Evolutionary conservation across 1,140 invertebrate genomes (phyloP).

Genomic region (Zeugodacus cucurbitae): DNA sequence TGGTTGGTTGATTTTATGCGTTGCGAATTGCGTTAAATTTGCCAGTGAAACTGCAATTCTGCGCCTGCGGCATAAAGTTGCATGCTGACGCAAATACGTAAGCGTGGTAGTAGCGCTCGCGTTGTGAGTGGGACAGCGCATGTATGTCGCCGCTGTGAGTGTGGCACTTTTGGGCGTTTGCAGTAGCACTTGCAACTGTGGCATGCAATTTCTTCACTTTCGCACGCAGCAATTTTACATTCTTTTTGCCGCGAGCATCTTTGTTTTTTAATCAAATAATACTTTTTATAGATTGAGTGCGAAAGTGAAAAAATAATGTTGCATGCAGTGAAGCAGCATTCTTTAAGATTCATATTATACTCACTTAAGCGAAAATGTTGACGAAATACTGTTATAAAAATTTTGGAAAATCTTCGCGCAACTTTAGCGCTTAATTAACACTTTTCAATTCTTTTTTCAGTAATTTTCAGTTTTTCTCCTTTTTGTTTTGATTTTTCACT

Average conservation of each 20-base stretch:
- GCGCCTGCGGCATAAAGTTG: background rate
- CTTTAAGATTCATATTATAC: too few relatives aligned
- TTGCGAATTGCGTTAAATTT: constrained; percentile 6
- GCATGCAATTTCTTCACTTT: background rate
- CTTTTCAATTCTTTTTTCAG: background rate
- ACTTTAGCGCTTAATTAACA: background rate
- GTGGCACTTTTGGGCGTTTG: background rate
- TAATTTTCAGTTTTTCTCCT: background rate
- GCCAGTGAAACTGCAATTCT: background rate
- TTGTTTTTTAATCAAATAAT: background rate
- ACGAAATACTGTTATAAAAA: background rate
- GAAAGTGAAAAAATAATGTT: background rate
- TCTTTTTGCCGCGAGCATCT: background rate
- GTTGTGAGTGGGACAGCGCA: background rate
- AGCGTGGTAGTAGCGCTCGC: background rate
- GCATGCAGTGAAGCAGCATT: background rate
- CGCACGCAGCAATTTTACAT: background rate
- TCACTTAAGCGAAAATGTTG: too few relatives aligned
- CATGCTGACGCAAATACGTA: background rate
- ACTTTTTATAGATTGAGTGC: background rate
- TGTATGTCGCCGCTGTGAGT: background rate
- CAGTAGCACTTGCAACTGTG: background rate
- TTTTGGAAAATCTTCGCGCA: background rate
- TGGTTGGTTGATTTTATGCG: background rate
- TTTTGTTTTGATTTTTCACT: background rate